These are phyloP conservation scores for Upupa epops DNA, from an alignment of 2,113 vertebrate species.

Conservation along the genomic window DNA sequence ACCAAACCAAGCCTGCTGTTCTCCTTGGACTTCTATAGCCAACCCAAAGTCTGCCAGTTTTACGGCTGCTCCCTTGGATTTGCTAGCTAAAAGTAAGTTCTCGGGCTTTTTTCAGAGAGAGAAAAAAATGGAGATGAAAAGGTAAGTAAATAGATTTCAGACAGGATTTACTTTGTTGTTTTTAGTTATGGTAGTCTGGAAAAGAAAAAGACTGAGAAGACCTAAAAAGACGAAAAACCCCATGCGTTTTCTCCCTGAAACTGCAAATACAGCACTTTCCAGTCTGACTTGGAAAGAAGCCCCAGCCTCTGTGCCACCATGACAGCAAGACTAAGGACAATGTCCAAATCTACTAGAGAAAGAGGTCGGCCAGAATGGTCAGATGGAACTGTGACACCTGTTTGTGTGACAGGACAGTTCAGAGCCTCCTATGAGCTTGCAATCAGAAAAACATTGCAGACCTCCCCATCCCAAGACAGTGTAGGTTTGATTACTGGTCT, in stretches of 20 bases:
- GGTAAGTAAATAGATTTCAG: constrained; percentile 25
- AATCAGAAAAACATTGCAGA: neutral
- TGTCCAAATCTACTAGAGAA: neutral
- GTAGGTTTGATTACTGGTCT: neutral
- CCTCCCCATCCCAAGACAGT: neutral
- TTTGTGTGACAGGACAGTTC: neutral
- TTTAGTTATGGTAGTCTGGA: neutral
- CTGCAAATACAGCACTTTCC: neutral
- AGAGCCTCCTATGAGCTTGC: neutral
- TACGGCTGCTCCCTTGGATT: constrained; percentile 95
- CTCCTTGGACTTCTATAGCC: constrained; percentile 96
- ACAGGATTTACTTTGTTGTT: neutral
- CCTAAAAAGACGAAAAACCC: neutral
- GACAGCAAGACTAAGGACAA: neutral
- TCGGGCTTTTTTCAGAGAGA: constrained; percentile 83
- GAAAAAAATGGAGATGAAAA: constrained; percentile 60
- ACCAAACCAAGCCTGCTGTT: constrained; percentile 99
- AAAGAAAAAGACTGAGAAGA: neutral
- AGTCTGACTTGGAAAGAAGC: constrained; percentile 17
- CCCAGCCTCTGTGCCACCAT: neutral
- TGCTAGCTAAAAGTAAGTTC: constrained; percentile 97
- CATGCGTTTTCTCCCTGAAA: neutral
- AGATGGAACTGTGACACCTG: neutral
- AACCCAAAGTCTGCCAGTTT: constrained; percentile 97
- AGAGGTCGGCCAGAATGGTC: neutral